Evolutionary conservation across 2,888 invertebrate genomes (phyloP).

Genomic region (Salticus scenicus): DNA sequence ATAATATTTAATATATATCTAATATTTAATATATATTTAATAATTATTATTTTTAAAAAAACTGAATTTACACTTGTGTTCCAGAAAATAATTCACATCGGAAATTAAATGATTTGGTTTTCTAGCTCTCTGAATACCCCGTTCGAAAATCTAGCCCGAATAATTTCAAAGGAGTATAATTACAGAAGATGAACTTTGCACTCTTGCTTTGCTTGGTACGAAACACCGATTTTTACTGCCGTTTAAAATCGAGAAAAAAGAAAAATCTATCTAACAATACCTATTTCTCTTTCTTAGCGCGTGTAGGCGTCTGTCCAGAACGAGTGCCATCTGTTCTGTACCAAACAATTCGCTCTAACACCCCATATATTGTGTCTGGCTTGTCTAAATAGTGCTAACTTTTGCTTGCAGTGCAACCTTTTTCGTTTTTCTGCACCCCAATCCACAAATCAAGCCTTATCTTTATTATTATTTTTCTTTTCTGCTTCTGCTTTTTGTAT

Average conservation of each 20-base stretch:
- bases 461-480: slow-evolving; percentile 9
- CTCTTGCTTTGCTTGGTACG: too few species aligned
- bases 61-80: too few species aligned
- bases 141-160: too few species aligned
- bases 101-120: too few species aligned
- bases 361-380: slow-evolving; percentile 62
- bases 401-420: slow-evolving; percentile 53
- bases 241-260: slow-evolving; percentile 10
- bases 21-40: too few species aligned
- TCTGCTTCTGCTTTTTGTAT: not conserved
- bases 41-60: too few species aligned
- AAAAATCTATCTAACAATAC: slow-evolving; percentile 3
- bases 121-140: too few species aligned
- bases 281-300: not conserved
- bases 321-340: slow-evolving; percentile 60
- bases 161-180: too few species aligned
- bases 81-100: too few species aligned
- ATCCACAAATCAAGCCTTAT: slow-evolving; percentile 50
- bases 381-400: slow-evolving; percentile 68
- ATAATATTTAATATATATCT: too few species aligned
- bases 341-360: slow-evolving; percentile 64
- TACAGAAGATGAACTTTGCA: too few species aligned
- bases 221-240: too few species aligned
- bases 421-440: slow-evolving; percentile 55
- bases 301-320: slow-evolving; percentile 58